phyloP scores from a whole-genome alignment of 2,888 invertebrate genomes.

The Cheilosia urbana region DNA sequence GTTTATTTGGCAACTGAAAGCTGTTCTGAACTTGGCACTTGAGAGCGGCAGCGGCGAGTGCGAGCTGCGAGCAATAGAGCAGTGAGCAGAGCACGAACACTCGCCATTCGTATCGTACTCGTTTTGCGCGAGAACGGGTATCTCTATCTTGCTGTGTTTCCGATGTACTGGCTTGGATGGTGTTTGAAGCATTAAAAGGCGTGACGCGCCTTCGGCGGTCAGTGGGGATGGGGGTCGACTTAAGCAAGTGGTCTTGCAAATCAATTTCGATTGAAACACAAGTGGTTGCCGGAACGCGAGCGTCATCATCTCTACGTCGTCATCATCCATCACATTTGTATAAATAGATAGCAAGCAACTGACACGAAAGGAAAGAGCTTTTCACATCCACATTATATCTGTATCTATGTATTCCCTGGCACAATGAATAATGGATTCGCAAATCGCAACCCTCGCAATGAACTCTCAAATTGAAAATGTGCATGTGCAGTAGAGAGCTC shows the following conservation, averaged over 20 bases:
- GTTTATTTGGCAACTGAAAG: conserved; percentile 73
- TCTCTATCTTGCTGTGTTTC: conserved; percentile 19
- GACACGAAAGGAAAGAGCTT: conserved; percentile 13
- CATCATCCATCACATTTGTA: neutral
- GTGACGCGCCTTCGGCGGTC: conserved; percentile 12
- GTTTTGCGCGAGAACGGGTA: conserved; percentile 4
- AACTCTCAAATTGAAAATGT: conserved; percentile 49
- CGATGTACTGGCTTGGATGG: neutral
- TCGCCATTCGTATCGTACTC: neutral
- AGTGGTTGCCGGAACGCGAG: neutral
- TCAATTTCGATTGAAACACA: conserved; percentile 8
- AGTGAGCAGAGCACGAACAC: neutral
- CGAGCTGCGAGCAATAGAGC: neutral
- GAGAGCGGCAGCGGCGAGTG: conserved; percentile 43
- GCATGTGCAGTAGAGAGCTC: conserved; percentile 45
- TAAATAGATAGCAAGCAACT: neutral
- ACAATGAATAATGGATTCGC: neutral
- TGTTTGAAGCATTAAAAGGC: conserved; percentile 13
- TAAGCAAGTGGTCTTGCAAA: conserved; percentile 18
- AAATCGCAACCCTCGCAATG: conserved; percentile 52
- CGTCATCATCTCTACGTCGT: conserved; percentile 1
- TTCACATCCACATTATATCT: conserved; percentile 2
- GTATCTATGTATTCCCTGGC: neutral
- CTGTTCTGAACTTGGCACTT: conserved; percentile 66
- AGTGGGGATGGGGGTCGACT: neutral